phyloP scores from a whole-genome alignment of 37 sponge, comb jelly and placozoan genomes.

The Mnemiopsis leidyi region DNA sequence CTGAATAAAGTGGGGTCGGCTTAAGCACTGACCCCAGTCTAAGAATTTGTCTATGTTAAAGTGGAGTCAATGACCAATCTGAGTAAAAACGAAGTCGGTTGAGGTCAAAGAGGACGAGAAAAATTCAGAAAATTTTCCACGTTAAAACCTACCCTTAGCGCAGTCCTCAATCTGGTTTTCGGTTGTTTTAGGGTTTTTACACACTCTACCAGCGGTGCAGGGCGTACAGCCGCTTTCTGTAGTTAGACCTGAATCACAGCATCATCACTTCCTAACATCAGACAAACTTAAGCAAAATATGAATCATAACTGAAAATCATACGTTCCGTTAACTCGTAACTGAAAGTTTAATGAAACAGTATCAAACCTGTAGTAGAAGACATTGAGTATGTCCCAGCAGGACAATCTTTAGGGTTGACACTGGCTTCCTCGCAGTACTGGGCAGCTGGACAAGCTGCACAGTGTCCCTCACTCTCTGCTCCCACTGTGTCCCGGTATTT shows the following conservation, averaged over 20 bases:
- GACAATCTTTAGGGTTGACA: neutral
- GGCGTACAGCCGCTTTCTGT: neutral
- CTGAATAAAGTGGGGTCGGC: too few species aligned
- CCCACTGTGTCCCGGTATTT: conserved; percentile 38
- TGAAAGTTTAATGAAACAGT: too few species aligned
- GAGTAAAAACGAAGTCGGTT: neutral
- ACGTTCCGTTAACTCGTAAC: too few species aligned
- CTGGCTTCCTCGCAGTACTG: conserved; percentile 34
- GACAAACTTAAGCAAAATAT: too few species aligned
- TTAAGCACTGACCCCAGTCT: too few species aligned
- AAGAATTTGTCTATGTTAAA: too few species aligned
- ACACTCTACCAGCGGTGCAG: neutral
- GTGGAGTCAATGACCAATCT: neutral
- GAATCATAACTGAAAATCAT: too few species aligned
- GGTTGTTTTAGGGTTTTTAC: neutral
- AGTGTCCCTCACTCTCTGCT: neutral
- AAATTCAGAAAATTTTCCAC: too few species aligned
- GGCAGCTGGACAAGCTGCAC: conserved; percentile 16
- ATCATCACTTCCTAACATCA: too few species aligned
- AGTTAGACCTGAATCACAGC: neutral
- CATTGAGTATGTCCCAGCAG: neutral
- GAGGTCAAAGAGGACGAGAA: too few species aligned
- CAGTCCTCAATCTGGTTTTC: neutral
- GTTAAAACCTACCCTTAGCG: neutral
- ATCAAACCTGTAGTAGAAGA: neutral